A percentile compares a stretch with the other conserved stretches of the same genome.
phyloP scores from a whole-genome alignment of 2,888 invertebrate species.

The Callosobruchus maculatus region DNA sequence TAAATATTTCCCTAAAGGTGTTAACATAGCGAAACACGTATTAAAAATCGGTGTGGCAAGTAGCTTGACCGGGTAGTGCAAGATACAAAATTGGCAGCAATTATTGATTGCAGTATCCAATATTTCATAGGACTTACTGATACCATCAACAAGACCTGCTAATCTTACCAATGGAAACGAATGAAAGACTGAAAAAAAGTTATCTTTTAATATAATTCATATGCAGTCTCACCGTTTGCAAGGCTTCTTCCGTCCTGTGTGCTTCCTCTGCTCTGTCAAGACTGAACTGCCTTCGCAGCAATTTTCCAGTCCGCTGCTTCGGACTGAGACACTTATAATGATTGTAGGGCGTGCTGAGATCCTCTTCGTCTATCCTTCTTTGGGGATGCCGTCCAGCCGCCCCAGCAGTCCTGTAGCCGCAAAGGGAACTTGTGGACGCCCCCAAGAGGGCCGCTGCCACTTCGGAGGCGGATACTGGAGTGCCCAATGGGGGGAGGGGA shows the following conservation, averaged over 20 bases:
- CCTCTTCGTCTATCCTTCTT: conserved; percentile 54
- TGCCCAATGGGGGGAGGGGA: conserved; percentile 46
- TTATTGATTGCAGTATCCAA: no score
- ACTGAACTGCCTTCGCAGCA: conserved; percentile 66
- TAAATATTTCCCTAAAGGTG: no score
- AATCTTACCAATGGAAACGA: no score
- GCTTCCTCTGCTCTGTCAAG: conserved; percentile 62
- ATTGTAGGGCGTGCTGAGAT: conserved; percentile 70
- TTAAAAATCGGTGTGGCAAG: no score
- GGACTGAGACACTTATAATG: conserved; percentile 71
- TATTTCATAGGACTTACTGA: no score
- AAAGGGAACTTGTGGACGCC: conserved; percentile 53
- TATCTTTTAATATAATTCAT: no score
- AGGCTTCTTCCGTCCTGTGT: conserved; percentile 39
- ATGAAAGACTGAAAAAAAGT: no score
- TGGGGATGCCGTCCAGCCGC: conserved; percentile 29
- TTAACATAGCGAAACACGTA: no score
- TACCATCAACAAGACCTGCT: no score
- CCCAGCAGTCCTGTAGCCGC: conserved; percentile 35
- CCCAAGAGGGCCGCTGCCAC: conserved; percentile 54
- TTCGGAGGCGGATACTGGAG: conserved; percentile 54
- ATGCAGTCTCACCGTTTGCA: conserved; percentile 40
- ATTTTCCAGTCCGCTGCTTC: conserved; percentile 48
- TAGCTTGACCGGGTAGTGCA: no score
- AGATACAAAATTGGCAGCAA: no score